These are phyloP conservation scores for Aplocera efformata DNA, from an alignment of 2,888 invertebrate species.

Conservation along the genomic window DNA sequence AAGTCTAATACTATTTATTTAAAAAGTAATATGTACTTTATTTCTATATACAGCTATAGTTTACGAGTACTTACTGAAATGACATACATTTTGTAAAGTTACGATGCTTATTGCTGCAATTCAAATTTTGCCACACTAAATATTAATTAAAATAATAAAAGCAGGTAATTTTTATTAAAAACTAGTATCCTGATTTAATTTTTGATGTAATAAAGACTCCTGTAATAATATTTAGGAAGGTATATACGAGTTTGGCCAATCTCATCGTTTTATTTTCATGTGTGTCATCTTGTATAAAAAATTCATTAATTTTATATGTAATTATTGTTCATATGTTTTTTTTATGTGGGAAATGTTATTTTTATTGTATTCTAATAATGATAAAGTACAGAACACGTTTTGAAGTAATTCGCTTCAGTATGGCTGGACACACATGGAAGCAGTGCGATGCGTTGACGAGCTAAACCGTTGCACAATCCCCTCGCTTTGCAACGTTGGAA, in stretches of 20 bases:
- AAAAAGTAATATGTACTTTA: slow-evolving; percentile 55
- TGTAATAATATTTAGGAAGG: slow-evolving; percentile 29
- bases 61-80: slow-evolving; percentile 61
- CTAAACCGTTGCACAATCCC: no score
- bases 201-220: slow-evolving; percentile 30
- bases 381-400: slow-evolving; percentile 34
- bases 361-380: slow-evolving; percentile 38
- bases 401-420: slow-evolving; percentile 14
- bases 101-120: slow-evolving; percentile 43
- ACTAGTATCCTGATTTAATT: slow-evolving; percentile 36
- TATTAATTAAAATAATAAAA: slow-evolving; percentile 46
- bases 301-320: slow-evolving; percentile 53
- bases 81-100: slow-evolving; percentile 42
- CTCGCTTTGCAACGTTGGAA: no score
- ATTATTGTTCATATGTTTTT: slow-evolving; percentile 48
- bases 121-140: slow-evolving; percentile 45
- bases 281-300: slow-evolving; percentile 37
- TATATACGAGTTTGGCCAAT: slow-evolving; percentile 41
- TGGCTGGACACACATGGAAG: no score
- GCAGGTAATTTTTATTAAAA: slow-evolving; percentile 48
- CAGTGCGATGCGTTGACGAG: no score
- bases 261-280: slow-evolving; percentile 10
- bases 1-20: slow-evolving; percentile 63
- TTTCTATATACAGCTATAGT: slow-evolving; percentile 44
- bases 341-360: slow-evolving; percentile 48